Evolutionary conservation across 1,140 invertebrate genomes (phyloP).

Genomic region (Drosophila ficusphila): DNA sequence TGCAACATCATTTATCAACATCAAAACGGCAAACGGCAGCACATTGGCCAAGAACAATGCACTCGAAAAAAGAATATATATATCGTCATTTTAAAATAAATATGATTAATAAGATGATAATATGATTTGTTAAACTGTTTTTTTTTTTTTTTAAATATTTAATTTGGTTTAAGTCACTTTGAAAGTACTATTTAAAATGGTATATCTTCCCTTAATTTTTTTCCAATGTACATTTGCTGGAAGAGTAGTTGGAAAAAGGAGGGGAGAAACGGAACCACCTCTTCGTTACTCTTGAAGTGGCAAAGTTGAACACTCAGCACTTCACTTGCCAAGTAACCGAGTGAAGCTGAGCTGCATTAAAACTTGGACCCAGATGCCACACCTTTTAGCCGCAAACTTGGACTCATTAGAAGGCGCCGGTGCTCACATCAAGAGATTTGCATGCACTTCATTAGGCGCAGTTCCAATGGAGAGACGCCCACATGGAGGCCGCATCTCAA

Average conservation of each 20-base stretch:
- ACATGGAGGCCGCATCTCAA: constrained; percentile 26
- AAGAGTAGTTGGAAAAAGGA: constrained; percentile 1
- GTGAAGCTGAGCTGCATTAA: constrained; percentile 10
- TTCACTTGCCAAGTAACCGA: constrained; percentile 23
- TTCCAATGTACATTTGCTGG: not conserved
- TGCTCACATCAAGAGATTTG: constrained; percentile 55
- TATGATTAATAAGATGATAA: no score
- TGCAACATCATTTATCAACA: constrained; percentile 82
- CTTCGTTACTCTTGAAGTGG: constrained; percentile 45
- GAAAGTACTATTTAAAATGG: no score
- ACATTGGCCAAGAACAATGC: constrained; percentile 58
- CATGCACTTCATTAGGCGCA: constrained; percentile 79
- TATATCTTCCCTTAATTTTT: not conserved
- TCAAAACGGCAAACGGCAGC: constrained; percentile 75
- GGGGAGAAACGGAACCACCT: constrained; percentile 7
- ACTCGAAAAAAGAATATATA: not conserved
- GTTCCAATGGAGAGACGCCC: constrained; percentile 38
- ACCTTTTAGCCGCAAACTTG: constrained; percentile 56
- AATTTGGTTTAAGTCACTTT: no score
- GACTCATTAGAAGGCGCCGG: constrained; percentile 65
- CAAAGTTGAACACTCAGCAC: constrained; percentile 39
- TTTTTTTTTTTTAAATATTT: no score
- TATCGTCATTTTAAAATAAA: no score
- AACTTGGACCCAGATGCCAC: constrained; percentile 43
- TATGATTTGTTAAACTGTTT: no score